Percentiles rank a stretch among this genome's conserved stretches.
phyloP scores from a whole-genome alignment of 2,113 vertebrate species.

The Salminus brasiliensis region DNA sequence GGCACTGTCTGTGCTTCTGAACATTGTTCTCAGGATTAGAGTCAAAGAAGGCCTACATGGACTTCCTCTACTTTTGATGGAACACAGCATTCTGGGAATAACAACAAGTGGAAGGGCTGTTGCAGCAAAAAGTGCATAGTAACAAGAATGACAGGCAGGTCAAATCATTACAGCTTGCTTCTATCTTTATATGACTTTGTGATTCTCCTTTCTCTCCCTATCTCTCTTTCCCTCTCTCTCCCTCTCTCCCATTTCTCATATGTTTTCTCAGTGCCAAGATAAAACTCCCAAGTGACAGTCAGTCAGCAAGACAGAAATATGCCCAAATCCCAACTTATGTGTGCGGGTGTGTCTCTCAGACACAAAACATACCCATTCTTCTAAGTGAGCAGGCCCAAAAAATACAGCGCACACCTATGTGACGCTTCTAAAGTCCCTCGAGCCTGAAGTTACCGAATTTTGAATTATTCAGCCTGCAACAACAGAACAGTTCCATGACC shows the following conservation, averaged over 20 bases:
- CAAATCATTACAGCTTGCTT: background rate
- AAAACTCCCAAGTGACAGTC: background rate
- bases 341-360: background rate
- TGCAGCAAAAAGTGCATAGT: background rate
- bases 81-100: slow-evolving; percentile 24
- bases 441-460: background rate
- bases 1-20: slow-evolving; percentile 34
- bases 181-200: background rate
- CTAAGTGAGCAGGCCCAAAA: background rate
- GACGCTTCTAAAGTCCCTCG: background rate
- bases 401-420: too few relatives aligned
- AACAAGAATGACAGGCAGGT: slow-evolving; percentile 12
- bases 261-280: background rate
- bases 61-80: slow-evolving; percentile 24
- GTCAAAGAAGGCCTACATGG: slow-evolving; percentile 36
- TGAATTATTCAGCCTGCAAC: background rate
- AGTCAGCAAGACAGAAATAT: background rate
- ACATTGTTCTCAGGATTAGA: slow-evolving; percentile 43
- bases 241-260: background rate
- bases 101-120: background rate
- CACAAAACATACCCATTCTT: background rate
- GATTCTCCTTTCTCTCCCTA: background rate
- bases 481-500: background rate
- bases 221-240: background rate
- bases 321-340: background rate